Evolutionary conservation across 2,113 vertebrate genomes (phyloP).

Genomic region (Hypocryptadius cinnamomeus): DNA sequence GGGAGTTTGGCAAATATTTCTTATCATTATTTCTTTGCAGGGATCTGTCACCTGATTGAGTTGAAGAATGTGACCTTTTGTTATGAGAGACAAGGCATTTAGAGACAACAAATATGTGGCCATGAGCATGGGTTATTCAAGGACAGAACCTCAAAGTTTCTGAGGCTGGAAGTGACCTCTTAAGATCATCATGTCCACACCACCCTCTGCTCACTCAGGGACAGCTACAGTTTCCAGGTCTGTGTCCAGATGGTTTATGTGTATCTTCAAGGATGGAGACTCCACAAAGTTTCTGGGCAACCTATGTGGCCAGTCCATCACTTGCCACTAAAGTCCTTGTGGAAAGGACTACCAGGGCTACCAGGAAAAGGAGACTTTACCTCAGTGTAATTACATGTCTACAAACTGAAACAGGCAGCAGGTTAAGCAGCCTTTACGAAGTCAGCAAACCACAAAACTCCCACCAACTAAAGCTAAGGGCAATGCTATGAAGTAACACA

Average conservation of each 20-base stretch:
- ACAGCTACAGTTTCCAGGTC: neutral
- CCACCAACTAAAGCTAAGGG: neutral
- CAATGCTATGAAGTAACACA: no score
- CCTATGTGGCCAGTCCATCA: neutral
- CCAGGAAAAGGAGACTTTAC: neutral
- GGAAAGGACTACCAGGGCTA: neutral
- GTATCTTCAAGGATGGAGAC: neutral
- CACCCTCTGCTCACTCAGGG: neutral
- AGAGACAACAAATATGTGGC: neutral
- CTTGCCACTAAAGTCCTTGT: neutral
- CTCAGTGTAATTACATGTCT: neutral
- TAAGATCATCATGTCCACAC: fast-evolving
- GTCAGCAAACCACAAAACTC: neutral
- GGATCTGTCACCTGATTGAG: neutral
- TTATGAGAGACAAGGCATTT: neutral
- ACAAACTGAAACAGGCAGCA: neutral
- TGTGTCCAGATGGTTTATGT: neutral
- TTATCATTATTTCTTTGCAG: neutral
- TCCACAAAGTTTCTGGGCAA: neutral
- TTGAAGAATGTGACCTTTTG: neutral
- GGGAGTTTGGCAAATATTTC: neutral
- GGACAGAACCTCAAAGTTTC: neutral
- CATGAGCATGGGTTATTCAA: neutral
- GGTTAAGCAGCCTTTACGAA: neutral
- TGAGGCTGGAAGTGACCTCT: neutral